phyloP scores from a whole-genome alignment of 2,113 vertebrate species.

The Grus americana region DNA sequence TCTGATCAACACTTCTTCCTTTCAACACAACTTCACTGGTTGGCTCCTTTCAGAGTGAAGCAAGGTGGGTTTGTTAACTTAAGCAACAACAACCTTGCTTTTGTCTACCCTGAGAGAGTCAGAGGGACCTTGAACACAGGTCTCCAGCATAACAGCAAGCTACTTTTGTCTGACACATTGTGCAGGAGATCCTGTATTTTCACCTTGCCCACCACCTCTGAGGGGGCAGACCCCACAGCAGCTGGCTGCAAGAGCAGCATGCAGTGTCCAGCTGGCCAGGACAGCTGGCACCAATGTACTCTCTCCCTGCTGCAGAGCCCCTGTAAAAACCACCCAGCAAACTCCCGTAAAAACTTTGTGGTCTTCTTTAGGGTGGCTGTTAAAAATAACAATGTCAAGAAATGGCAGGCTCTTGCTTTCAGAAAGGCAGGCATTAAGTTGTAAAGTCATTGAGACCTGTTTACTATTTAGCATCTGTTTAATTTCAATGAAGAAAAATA shows the following conservation, averaged over 20 bases:
- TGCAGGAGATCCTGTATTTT: not conserved
- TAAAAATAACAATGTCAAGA: not conserved
- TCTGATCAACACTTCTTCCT: not conserved
- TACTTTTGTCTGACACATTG: not conserved
- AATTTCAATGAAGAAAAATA: not conserved
- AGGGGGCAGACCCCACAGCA: not conserved
- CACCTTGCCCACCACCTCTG: not conserved
- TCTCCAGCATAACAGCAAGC: not conserved
- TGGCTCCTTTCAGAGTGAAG: not conserved
- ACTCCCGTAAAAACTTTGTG: not conserved
- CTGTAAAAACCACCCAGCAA: not conserved
- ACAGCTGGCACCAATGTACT: not conserved
- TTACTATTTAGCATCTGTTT: conserved; percentile 2
- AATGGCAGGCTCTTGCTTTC: not conserved
- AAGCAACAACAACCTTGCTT: not conserved
- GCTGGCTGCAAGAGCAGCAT: accelerated
- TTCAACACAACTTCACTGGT: not conserved
- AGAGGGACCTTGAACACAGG: not conserved
- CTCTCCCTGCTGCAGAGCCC: not conserved
- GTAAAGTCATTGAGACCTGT: not conserved
- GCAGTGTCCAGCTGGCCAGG: not conserved
- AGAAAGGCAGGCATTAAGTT: not conserved
- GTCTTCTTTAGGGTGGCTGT: not conserved
- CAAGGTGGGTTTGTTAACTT: not conserved
- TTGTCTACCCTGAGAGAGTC: not conserved